Conservation (phyloP, 2,888 invertebrate species). For the Cheilosia grossa region DNA sequence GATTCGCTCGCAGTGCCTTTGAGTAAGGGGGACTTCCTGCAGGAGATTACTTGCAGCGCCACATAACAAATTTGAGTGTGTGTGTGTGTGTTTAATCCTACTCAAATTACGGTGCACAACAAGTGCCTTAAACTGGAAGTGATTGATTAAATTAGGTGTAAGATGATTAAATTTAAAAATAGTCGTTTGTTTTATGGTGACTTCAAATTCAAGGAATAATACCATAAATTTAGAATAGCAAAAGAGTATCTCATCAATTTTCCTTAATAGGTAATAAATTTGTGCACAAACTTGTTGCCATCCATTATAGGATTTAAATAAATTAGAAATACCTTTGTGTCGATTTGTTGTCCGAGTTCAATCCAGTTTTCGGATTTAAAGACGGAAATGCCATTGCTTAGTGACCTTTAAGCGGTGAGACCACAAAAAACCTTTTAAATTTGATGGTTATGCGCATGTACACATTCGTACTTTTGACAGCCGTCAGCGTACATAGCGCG, state of each 20-base stretch:
- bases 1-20: neutral
- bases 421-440: too few species aligned
- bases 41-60: neutral
- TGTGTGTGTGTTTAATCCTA: neutral
- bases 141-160: conserved; percentile 55
- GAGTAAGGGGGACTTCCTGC: conserved; percentile 60
- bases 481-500: too few species aligned
- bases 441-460: too few species aligned
- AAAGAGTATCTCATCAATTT: conserved; percentile 54
- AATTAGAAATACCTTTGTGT: conserved; percentile 51
- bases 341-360: conserved; percentile 3
- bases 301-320: conserved; percentile 57
- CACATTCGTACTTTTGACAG: too few species aligned
- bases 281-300: conserved; percentile 61
- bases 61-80: conserved; percentile 10
- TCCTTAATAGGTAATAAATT: conserved; percentile 57
- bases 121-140: conserved; percentile 51
- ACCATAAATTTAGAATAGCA: conserved; percentile 45
- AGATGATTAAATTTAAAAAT: conserved; percentile 43
- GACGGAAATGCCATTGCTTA: conserved; percentile 33
- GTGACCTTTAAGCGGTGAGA: conserved; percentile 32
- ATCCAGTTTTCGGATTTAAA: conserved; percentile 36
- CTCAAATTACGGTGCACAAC: conserved; percentile 44
- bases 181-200: conserved; percentile 21
- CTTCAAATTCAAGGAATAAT: conserved; percentile 29